Base-by-base conservation (phyloP, 1,140 invertebrate species). In the Limonius californicus region DNA sequence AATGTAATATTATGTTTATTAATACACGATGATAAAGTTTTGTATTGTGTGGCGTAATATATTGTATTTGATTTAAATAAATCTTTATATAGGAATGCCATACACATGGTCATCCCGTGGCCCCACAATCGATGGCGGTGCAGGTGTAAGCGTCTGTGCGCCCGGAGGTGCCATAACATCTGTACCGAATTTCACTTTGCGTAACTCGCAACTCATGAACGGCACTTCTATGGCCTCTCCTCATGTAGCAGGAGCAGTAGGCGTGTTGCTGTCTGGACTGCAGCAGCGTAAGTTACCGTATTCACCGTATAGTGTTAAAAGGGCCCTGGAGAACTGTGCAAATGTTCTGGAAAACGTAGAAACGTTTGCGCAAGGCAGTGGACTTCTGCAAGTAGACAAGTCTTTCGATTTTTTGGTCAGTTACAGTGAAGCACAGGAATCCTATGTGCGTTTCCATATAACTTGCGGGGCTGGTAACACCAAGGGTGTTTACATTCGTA, bases 181-280 rank as follows among this genome's bases (percentile, higher is more conserved):
- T 27, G 95, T 99, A 2, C 91, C 91, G 6, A 91, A 92, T 76
- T 99, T 92, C 78, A 95, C 92, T 0, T 80, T 98, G 59, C 80
- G 91, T 59, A 89, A 90, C 67, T 86, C 86, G 47, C 94, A 97
- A 73, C 81, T 99, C 4, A 95, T 99, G 90, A 98, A 98, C 79
- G 95, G 96, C 15, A 98, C 96, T 0, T 92, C 90, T 64, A 99
- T 99, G 97, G 89, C 94, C 0, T 91, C 95, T 11, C 96, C 96
- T 0, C 96, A 98, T 79, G 94, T 94, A 2, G 88, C 92, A 67
- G 97, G 96, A 14, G 88, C 88, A 68, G 83, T 96, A 86, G 90
- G 87, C 62, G 71, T 91, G 14, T 78, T 98, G 1, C 80, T 98
- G 62, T 96, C 92, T 11, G 94, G 90, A 1, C 75, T 97, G 35